Conservation (phyloP, 2,888 invertebrate genomes). For the Scelioninae gen. 1 region DNA sequence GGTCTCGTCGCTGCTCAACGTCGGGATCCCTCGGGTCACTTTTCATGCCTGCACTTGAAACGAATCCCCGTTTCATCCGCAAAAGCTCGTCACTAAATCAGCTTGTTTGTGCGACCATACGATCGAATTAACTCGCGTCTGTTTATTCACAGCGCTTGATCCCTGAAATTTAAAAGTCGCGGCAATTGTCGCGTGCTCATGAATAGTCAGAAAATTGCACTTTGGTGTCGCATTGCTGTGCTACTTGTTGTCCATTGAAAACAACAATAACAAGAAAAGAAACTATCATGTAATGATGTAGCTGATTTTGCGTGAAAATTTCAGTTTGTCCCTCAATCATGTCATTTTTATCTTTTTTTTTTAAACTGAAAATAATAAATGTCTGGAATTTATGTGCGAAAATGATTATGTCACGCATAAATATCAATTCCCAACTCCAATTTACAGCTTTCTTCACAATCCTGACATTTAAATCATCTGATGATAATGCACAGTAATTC, state of each 20-base stretch:
- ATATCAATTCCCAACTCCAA: too few relatives aligned
- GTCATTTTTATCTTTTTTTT: too few relatives aligned
- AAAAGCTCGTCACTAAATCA: slow-evolving; percentile 31
- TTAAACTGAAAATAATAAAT: too few relatives aligned
- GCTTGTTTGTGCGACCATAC: slow-evolving; percentile 57
- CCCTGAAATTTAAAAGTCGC: slow-evolving; percentile 45
- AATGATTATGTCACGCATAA: too few relatives aligned
- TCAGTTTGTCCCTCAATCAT: neutral
- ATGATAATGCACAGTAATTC: slow-evolving; percentile 32
- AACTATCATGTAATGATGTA: neutral
- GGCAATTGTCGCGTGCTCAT: slow-evolving; percentile 43
- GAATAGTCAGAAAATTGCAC: slow-evolving; percentile 47
- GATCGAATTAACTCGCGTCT: slow-evolving; percentile 40
- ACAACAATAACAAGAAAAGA: slow-evolving; percentile 3
- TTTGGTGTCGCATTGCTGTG: slow-evolving; percentile 20
- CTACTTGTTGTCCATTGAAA: slow-evolving; percentile 15
- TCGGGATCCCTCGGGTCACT: slow-evolving; percentile 27
- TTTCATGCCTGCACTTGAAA: slow-evolving; percentile 54
- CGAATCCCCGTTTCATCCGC: slow-evolving; percentile 40
- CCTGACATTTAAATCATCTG: slow-evolving; percentile 27
- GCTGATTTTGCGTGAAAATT: neutral
- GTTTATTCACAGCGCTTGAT: slow-evolving; percentile 43
- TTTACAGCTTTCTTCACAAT: neutral
- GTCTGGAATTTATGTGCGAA: too few relatives aligned
- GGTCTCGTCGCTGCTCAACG: slow-evolving; percentile 23